These are phyloP conservation scores for Apis laboriosa DNA, from an alignment of 1,140 invertebrate species.

Conservation along the genomic window DNA sequence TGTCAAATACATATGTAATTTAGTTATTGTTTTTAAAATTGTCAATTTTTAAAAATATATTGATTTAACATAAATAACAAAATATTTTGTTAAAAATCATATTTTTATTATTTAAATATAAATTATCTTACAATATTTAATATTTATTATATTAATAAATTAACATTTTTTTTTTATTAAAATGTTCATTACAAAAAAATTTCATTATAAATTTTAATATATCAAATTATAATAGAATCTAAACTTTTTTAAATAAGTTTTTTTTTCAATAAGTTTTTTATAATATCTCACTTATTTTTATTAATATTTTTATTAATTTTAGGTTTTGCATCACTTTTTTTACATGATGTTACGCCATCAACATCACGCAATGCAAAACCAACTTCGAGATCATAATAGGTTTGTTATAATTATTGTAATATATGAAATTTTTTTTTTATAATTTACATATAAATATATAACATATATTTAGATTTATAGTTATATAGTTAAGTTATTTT, in stretches of 20 bases:
- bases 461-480: not conserved
- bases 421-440: not conserved
- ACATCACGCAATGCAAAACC: slow-evolving; percentile 74
- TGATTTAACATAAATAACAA: not conserved
- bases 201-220: not conserved
- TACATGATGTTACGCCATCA: slow-evolving; percentile 71
- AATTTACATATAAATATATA: not conserved
- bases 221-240: not conserved
- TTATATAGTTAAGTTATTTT: not conserved
- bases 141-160: not conserved
- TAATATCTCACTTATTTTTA: not conserved
- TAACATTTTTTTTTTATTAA: not conserved
- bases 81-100: not conserved
- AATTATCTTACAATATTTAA: not conserved
- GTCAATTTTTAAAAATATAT: not conserved
- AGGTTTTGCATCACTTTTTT: slow-evolving; percentile 40
- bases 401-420: slow-evolving; percentile 35
- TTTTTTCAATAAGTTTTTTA: not conserved
- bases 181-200: not conserved
- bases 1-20: slow-evolving; percentile 16
- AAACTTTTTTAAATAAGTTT: not conserved
- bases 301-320: slow-evolving; percentile 17
- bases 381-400: slow-evolving; percentile 72
- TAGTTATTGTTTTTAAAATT: slow-evolving; percentile 20
- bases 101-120: not conserved